Percentiles rank a stretch among this genome's conserved stretches.
Conservation (phyloP, 1,140 invertebrate genomes). For the Drosophila murphyi region DNA sequence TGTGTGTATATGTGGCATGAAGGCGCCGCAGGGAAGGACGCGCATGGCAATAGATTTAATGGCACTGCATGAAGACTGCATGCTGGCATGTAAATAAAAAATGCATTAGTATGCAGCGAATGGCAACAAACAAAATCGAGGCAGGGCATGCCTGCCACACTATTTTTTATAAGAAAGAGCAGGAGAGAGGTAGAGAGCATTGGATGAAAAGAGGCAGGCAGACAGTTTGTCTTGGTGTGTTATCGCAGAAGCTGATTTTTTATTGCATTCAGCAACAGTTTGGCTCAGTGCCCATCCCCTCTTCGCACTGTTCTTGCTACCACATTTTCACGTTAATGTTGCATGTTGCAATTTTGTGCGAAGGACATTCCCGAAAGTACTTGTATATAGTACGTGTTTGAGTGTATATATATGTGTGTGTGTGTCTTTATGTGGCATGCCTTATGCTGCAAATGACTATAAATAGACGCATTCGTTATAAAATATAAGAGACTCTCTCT, state of each 20-base stretch:
- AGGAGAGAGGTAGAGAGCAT: background rate
- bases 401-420: conserved; percentile 6
- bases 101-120: conserved; percentile 44
- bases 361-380: conserved; percentile 74
- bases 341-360: conserved; percentile 41
- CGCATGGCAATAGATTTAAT: conserved; percentile 46
- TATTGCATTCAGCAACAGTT: conserved; percentile 75
- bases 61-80: conserved; percentile 26
- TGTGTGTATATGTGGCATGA: background rate
- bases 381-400: conserved; percentile 1
- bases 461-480: conserved; percentile 55
- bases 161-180: conserved; percentile 20
- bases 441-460: background rate
- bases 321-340: background rate
- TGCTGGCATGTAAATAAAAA: conserved; percentile 54
- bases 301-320: too few species aligned
- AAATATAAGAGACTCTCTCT: conserved; percentile 63
- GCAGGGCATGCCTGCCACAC: background rate
- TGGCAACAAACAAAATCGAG: conserved; percentile 16
- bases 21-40: background rate
- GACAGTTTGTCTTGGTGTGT: conserved; percentile 28
- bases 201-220: conserved; percentile 6
- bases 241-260: conserved; percentile 70
- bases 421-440: background rate
- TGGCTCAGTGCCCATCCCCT: conserved; percentile 28